Percentiles rank a stretch among this genome's conserved stretches.
Evolutionary conservation across 2,113 vertebrate genomes (phyloP).

Genomic region (Stigmatopora nigra): DNA sequence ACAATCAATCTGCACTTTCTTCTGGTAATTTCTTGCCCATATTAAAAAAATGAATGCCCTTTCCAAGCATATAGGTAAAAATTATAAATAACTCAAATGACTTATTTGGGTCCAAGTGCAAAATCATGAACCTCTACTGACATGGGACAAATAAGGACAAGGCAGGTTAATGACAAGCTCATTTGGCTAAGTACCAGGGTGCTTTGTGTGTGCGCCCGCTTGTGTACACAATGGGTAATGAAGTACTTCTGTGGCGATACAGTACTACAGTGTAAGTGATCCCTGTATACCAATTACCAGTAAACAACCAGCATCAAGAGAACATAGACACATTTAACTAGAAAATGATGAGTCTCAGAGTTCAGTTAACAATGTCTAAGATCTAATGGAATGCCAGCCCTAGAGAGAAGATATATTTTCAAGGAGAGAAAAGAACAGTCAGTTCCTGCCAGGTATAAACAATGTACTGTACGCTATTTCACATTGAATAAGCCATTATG

Average conservation of each 20-base stretch:
- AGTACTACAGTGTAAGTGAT: conserved; percentile 43
- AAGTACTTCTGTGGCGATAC: conserved; percentile 46
- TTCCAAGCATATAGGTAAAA: background rate
- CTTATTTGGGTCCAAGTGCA: background rate
- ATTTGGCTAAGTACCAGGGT: conserved; percentile 34
- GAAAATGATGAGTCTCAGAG: background rate
- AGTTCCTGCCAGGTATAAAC: background rate
- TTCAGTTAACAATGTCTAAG: background rate
- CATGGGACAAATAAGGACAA: background rate
- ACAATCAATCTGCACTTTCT: background rate
- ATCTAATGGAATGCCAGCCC: background rate
- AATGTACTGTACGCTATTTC: background rate
- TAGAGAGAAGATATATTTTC: background rate
- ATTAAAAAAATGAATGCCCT: too few species aligned
- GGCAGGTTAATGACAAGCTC: conserved; percentile 19
- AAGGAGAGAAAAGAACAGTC: background rate
- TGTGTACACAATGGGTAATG: conserved; percentile 41
- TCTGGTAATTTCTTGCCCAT: background rate
- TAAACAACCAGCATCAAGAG: conserved; percentile 35
- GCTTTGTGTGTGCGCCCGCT: conserved; percentile 1
- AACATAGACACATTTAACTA: background rate
- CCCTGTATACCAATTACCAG: conserved; percentile 48
- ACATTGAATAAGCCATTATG: background rate
- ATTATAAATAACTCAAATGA: background rate
- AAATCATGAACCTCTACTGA: background rate